A percentile compares a stretch with the other conserved stretches of the same genome.
Evolutionary conservation across 2,888 invertebrate species (phyloP).

Genomic region (Netelia virgata): DNA sequence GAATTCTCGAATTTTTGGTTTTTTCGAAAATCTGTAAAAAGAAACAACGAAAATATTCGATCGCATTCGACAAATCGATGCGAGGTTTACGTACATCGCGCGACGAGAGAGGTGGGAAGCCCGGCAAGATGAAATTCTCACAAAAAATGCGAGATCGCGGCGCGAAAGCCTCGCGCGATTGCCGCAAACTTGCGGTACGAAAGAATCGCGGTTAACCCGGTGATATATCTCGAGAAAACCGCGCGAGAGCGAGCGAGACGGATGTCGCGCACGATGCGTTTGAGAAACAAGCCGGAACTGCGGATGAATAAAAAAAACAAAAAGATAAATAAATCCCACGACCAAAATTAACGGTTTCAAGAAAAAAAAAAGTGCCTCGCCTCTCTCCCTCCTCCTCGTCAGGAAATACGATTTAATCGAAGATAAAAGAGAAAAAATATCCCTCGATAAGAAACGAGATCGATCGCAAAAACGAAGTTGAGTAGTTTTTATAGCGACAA

Average conservation of each 20-base stretch:
- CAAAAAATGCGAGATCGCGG: slow-evolving; percentile 46
- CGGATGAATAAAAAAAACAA: background rate
- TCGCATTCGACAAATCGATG: slow-evolving; percentile 35
- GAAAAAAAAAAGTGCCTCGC: slow-evolving; percentile 19
- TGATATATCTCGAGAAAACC: slow-evolving; percentile 11
- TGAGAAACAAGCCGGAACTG: slow-evolving; percentile 57
- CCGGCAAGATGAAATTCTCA: slow-evolving; percentile 78
- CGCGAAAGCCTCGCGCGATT: slow-evolving; percentile 3
- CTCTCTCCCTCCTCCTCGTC: too few species aligned
- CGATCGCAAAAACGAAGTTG: background rate
- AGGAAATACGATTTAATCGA: background rate
- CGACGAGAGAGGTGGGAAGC: slow-evolving; percentile 72
- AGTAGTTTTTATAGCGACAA: background rate
- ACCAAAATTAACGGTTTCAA: slow-evolving; percentile 51
- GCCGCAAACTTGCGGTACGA: slow-evolving; percentile 66
- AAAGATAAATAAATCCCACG: slow-evolving; percentile 24
- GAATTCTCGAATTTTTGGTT: background rate
- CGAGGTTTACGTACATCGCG: slow-evolving; percentile 51
- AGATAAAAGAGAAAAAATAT: background rate
- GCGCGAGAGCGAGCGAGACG: slow-evolving; percentile 11
- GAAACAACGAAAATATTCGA: slow-evolving; percentile 9
- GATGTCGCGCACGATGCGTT: slow-evolving; percentile 58
- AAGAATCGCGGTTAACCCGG: slow-evolving; percentile 28
- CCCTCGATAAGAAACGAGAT: slow-evolving; percentile 13
- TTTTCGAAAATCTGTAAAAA: too few species aligned